Evolutionary conservation across 2,113 vertebrate genomes (phyloP), one percentile per base, ranked within the genome.

Genomic region (Tragelaphus imberbis): DNA sequence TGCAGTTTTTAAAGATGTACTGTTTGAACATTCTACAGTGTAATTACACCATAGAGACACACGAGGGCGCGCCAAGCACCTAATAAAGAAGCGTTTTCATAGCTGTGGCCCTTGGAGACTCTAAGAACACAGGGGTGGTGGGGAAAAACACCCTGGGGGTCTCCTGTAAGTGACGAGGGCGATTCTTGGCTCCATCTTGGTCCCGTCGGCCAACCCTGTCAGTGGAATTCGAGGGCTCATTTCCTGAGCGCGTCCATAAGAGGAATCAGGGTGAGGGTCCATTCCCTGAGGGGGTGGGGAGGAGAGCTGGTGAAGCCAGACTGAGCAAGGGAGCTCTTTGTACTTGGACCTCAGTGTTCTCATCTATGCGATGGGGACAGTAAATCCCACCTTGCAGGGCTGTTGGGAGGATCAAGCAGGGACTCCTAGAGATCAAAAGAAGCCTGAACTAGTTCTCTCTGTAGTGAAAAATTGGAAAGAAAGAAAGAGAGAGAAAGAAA

Each of bases 21-120:
- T 51, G 49, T 27, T 86, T 11, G 87, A 95, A 93, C 91, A 56
- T 13, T 4, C 10, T 2, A 1, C 2, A 0, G 1, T 94, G 94
- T 88, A 77, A 81, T 97, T 97, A 84, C 88, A 84, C 25, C n/a
- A 12, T 0, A 28, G 19, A 51, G 80, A 55, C 98, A 95, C 96
- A 94, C 1, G 85, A 65, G 94, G 96, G 94, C 53, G 90, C n/a
- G 9, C 88, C 58, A 51, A 14, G 12, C 40, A 47, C 1, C 82
- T 47, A 5, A 28, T 71, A 36, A 85, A 51, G 55, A 56, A 19
- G 14, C 0, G 40, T 33, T 77, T 89, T 30, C 16, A 0, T 0
- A 10, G 90, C n/a, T 0, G 30, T 75, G 7, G n/a, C 5, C 12
- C 4, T 8, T 3, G 27, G 30, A 56, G 36, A 75, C 44, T 71